Conservation (phyloP, 2,113 vertebrate genomes). For the Motacilla alba region DNA sequence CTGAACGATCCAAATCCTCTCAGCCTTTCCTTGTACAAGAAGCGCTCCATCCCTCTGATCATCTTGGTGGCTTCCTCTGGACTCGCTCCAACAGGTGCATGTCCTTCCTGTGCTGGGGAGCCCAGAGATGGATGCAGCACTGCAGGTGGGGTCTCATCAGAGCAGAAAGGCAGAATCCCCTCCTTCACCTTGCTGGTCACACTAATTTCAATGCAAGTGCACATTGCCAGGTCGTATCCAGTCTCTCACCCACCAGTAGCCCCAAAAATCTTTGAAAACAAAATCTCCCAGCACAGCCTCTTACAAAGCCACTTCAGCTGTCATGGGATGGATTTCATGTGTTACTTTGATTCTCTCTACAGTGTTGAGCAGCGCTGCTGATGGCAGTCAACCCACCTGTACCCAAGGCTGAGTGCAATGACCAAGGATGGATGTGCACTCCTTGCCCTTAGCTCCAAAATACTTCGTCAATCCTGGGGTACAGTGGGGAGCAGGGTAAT, state of each 20-base stretch:
- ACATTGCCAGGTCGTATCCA: background rate
- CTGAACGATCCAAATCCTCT: background rate
- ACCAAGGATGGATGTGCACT: background rate
- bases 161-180: background rate
- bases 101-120: background rate
- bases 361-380: rapidly evolving
- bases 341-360: background rate
- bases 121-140: background rate
- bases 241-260: background rate
- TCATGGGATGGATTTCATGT: background rate
- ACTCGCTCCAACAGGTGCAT: background rate
- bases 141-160: background rate
- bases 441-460: background rate
- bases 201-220: too few relatives aligned
- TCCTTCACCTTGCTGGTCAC: background rate
- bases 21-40: background rate
- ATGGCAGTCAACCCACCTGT: background rate
- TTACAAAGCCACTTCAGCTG: background rate
- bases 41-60: background rate
- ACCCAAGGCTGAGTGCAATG: background rate
- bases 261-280: background rate
- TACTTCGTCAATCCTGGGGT: background rate
- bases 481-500: background rate
- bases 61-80: background rate
- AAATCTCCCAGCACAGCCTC: background rate